Evolutionary conservation across 2,797 vertebrate genomes (phyloP), one percentile per base, ranked within the genome.

Genomic region (Eospalax fontanierii): DNA sequence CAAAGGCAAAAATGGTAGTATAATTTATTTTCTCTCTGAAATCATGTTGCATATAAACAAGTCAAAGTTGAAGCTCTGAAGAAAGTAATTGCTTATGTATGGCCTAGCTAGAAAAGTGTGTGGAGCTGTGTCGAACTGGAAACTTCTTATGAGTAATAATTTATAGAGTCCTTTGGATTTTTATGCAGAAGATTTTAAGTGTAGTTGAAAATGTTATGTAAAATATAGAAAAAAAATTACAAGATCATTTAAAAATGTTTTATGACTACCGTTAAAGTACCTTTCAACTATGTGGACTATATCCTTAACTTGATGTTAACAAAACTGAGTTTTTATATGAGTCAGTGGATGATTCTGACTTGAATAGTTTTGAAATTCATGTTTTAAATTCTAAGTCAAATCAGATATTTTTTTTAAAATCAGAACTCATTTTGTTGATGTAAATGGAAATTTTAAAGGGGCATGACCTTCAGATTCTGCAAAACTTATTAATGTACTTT

Each of bases 1-100:
- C 35, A 74, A 88, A 78, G 40, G 57, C 30, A 78, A 65, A 90
- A 95, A 59, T 79, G 65, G 15, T 74, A 85, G 80, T 19, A 24
- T 71, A 71, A 73, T 71, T 83, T 89, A 70, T 79, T 92, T 89
- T 79, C 43, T 71, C 50, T 88, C 26, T 83, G 61, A 57, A 88
- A 71, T 38, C 7, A 79, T 73, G 33, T 24, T 81, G 38, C 70
- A 30, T 57, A 89, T n/a, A 76, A 76, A n/a, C 75, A 92, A 79
- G n/a, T 35, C n/a, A 59, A 63, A 87, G 71, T 38, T 59, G 35
- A 89, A 89, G 2, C 14, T 43, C 57, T 79, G 43, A 79, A 65
- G 18, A 92, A 84, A 46, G 9, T 54, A 65, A 89, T 85, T 89
- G 57, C 18, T 80, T 66, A 88, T 88, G 43, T 83, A 73, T 84